A percentile compares a stretch with the other conserved stretches of the same genome.
These are phyloP conservation scores for Passer domesticus DNA, from an alignment of 2,113 vertebrate genomes.

Conservation along the genomic window DNA sequence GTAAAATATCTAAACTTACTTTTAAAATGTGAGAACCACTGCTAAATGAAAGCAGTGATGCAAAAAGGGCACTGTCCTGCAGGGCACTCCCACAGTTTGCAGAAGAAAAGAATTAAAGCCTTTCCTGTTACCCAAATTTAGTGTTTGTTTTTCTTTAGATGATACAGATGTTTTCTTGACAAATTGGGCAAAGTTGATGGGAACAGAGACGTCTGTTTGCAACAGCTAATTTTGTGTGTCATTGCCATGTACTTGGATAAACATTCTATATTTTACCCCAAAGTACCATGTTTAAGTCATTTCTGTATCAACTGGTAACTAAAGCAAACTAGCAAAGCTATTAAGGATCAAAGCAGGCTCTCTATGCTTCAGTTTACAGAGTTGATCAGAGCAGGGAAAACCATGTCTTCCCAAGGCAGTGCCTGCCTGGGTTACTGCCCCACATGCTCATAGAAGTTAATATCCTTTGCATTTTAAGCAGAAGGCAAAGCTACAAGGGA, in stretches of 20 bases:
- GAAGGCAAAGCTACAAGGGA: not conserved
- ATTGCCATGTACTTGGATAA: not conserved
- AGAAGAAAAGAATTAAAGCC: not conserved
- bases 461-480: not conserved
- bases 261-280: not conserved
- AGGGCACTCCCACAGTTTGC: not conserved
- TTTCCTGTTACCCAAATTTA: not conserved
- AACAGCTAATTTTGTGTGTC: not conserved
- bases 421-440: not conserved
- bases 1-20: conserved; percentile 16
- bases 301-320: not conserved
- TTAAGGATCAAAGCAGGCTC: not conserved
- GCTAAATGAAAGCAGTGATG: not conserved
- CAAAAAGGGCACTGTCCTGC: not conserved
- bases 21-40: not conserved
- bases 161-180: not conserved
- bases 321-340: not conserved
- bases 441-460: not conserved
- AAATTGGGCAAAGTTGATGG: not conserved
- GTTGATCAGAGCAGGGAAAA: not conserved
- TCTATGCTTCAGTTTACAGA: not conserved
- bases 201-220: not conserved
- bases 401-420: not conserved
- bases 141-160: not conserved
- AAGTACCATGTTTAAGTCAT: not conserved